Evolutionary conservation across 2,888 invertebrate genomes (phyloP), one percentile per base, ranked within the genome.

Genomic region (Cryptosula pallasiana): DNA sequence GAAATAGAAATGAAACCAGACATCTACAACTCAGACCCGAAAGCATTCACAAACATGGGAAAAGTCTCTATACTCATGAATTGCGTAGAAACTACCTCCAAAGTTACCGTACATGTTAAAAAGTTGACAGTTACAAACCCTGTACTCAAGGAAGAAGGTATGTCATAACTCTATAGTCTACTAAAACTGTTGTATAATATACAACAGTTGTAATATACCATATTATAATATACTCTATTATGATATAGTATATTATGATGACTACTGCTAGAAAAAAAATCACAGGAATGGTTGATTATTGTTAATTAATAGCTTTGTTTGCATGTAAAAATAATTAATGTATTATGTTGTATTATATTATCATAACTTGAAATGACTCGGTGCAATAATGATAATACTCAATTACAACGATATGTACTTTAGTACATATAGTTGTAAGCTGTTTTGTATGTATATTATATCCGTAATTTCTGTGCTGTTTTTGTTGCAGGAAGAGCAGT

Each of bases 1-100:
- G 77, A 78, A 29, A 69, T 81, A 9, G 77, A 77, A 32, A 73
- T 81, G 9, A 73, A 76, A 35, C 81, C 81, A 0, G 74, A 80
- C 73, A 80, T 81, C 74, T 79, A 81, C 73, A 72, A 73, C 1
- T 71, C 69, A 2, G 76, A 78, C 63, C 77, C 79, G 0, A 72
- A 75, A 23, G 72, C 73, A 16, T 81, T 81, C 71, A 78, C 76
- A 2, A 80, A 79, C 73, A 73, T 76, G 16, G 81, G 81, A 3
- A 73, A 72, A 23, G 77, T 79, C 0, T 75, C 73, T 32, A 79
- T 81, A 13, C 71, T 73, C 5, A 72, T 80, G 69, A 54, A 71
- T 1, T 78, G 78, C 35, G 35, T 73, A 5, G 71, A 72, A 0
- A 35, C 13, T 16, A 78, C 77, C 0, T 69, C 72, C 20, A 78